Evolutionary conservation across 92 coral and sea anemone species (phyloP), one percentile per base, ranked within the genome.

Genomic region (Scolanthus callimorphus): DNA sequence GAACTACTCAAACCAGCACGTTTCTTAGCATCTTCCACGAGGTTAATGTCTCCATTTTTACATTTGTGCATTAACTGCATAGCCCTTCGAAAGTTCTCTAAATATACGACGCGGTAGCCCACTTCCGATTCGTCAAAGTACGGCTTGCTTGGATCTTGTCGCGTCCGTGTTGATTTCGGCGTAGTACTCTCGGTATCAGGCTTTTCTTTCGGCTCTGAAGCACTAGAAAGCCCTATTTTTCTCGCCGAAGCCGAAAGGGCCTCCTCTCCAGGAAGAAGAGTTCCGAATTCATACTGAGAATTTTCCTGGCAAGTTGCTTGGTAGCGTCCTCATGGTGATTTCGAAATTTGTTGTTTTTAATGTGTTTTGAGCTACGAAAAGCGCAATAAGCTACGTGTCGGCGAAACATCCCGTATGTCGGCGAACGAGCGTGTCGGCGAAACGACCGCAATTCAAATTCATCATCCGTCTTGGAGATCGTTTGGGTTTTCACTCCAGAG

Each of bases 1-100:
- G 66, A 44, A 58, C 64, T 69, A 29, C 59, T 57, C 57, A 69
- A 25, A 20, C 76, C 76, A 57, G 65, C 41, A 27, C 67, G 57
- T 58, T 69, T 69, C 25, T 12, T 20, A 12, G 45, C 62, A 31
- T 69, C 76, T 69, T 69, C 76, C 26, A 51, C 56, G 48, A 47
- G 12, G 22, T 30, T 17, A 2, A 70, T 31, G 1, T 19, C 29
- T 27, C 76, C 76, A 69, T 69, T 31, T 43, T 27, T 46, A 24
- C 76, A 69, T 49, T 69, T 46, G 37, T 61, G 68, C 38, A 45
- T 61, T 17, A 31, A 21, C 19, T 61, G 56, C 52, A 46, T 46
- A 25, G 68, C 46, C 44, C 24, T 20, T 17, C 55, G 39, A 45
- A 61, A 41, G 58, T 61, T 61, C 3, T 25, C 30, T 17, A 44